Evolutionary conservation across 2,888 invertebrate genomes (phyloP), one percentile per base, ranked within the genome.

Genomic region (Philereme vetulata): DNA sequence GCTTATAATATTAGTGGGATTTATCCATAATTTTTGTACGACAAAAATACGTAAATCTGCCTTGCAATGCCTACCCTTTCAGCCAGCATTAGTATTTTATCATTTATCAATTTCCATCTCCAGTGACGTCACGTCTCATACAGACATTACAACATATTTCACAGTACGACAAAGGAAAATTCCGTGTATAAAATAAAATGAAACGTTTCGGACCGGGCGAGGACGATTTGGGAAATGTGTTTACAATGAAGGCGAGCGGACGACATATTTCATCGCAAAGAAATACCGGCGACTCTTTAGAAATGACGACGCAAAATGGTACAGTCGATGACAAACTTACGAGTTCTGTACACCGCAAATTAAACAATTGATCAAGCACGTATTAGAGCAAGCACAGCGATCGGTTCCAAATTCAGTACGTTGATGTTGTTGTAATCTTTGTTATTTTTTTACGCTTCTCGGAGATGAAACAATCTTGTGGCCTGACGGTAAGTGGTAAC

Each of bases 191-290:
- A 60, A 83, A 84, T 84, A 84, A 85, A 85, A 84, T 82, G 78
- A 82, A 83, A 84, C 82, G 38, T 82, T 77, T 83, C 85, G 81
- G 74, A 67, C 63, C 75, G 79, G 81, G 81, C 79, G 75, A 76
- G 82, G 80, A 82, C 86, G 80, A 89, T 86, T 87, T 80, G 81
- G 86, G 87, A 88, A 89, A 90, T 89, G 87, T 88, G 90, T 89
- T 88, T 88, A 90, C 90, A 90, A 89, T 89, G 87, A 88, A 83
- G 80, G 77, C 77, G 80, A 75, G 72, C 73, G 79, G 81, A 79
- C 80, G 76, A 88, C 88, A 88, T 90, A 90, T 90, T 90, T 89
- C 90, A 90, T 88, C 84, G 83, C 82, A 72, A 83, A 85, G 84
- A 88, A 88, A 90, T 88, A 74, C 81, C 79, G 75, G 71, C 68